Evolutionary conservation across 1,140 invertebrate genomes (phyloP).

Genomic region (Heliothis virescens): DNA sequence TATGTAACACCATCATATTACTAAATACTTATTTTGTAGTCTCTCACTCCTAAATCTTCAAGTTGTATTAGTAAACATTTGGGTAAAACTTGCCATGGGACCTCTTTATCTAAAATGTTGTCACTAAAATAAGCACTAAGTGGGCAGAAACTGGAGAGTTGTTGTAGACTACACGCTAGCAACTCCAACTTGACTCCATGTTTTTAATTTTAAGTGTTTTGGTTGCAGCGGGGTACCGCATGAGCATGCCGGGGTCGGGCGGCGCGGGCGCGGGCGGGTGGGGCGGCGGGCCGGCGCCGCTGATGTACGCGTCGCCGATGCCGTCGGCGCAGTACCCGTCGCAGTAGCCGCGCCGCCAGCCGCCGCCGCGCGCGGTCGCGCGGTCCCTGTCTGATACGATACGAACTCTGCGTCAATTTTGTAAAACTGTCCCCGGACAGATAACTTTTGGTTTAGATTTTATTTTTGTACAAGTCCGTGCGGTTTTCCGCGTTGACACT

Average conservation of each 20-base stretch:
- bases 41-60: no score
- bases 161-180: no score
- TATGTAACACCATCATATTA: conserved; percentile 52
- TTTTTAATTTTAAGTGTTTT: no score
- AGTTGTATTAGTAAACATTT: no score
- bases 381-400: conserved; percentile 13
- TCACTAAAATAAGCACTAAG: no score
- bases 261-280: conserved; percentile 65
- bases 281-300: conserved; percentile 70
- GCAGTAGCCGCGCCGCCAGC: conserved; percentile 66
- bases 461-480: conserved; percentile 39
- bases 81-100: no score
- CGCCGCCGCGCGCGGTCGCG: conserved; percentile 33
- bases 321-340: conserved; percentile 82
- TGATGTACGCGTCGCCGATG: conserved; percentile 80
- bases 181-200: no score
- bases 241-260: conserved; percentile 75
- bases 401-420: conserved; percentile 42
- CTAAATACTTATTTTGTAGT: background rate
- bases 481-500: conserved; percentile 36
- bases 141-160: no score
- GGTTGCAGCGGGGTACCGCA: conserved; percentile 80
- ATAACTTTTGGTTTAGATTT: conserved; percentile 43
- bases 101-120: no score
- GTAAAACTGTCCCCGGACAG: conserved; percentile 34